Conservation (phyloP, 2,797 vertebrate genomes). For the Artibeus lituratus region DNA sequence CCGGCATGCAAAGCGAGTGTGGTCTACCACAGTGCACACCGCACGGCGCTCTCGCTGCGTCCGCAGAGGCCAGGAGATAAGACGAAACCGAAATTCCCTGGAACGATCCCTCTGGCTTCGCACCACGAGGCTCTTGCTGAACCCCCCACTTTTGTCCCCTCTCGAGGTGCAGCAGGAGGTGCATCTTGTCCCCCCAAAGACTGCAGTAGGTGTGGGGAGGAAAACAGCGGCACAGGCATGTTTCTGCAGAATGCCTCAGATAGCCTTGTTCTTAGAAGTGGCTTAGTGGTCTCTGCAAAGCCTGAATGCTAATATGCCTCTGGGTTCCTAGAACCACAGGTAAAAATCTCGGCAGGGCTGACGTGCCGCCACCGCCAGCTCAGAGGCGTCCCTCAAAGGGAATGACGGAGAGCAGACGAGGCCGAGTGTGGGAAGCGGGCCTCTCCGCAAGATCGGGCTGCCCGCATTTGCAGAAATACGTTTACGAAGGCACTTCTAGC, state of each 20-base stretch:
- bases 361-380: neutral
- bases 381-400: neutral
- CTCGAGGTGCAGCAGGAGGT: no score
- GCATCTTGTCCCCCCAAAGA: neutral
- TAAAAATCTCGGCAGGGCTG: conserved; percentile 56
- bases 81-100: neutral
- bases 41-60: conserved; percentile 64
- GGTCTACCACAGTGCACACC: conserved; percentile 82
- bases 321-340: conserved; percentile 73
- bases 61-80: conserved; percentile 50
- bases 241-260: conserved; percentile 30
- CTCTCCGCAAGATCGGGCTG: neutral
- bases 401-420: neutral
- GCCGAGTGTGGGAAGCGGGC: neutral
- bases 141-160: neutral
- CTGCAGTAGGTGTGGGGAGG: neutral
- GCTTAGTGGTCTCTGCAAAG: conserved; percentile 73
- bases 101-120: neutral
- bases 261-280: conserved; percentile 75
- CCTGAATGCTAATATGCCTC: neutral
- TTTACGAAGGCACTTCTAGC: neutral
- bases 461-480: neutral
- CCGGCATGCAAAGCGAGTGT: conserved; percentile 75
- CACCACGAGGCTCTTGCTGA: neutral
- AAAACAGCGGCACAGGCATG: accelerated